Evolutionary conservation across 2,797 vertebrate genomes (phyloP).

Genomic region (Rhynchotus rufescens): DNA sequence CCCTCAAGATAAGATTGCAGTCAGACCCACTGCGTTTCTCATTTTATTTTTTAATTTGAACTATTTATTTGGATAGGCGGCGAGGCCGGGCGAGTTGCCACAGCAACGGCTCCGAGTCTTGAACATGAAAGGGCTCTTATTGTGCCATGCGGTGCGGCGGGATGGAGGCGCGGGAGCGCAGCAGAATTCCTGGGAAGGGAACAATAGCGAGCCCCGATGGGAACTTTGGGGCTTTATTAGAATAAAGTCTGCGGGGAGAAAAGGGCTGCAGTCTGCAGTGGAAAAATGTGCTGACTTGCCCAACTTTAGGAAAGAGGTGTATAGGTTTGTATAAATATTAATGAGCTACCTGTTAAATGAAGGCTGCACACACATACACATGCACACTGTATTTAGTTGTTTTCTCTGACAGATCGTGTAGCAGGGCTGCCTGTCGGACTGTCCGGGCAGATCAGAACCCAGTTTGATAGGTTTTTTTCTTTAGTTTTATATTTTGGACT

Average conservation of each 20-base stretch:
- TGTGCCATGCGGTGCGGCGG: conserved; percentile 51
- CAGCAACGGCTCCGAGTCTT: conserved; percentile 72
- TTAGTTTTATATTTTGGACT: neutral
- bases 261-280: neutral
- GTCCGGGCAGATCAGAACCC: neutral
- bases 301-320: neutral
- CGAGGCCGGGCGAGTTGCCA: conserved; percentile 67
- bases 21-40: conserved; percentile 9
- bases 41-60: conserved; percentile 18
- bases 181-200: conserved; percentile 63
- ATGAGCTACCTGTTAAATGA: neutral
- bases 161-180: conserved; percentile 62
- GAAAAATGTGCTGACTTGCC: conserved; percentile 1
- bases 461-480: neutral
- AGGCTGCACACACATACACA: neutral
- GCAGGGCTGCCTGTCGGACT: neutral
- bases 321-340: neutral
- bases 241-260: neutral
- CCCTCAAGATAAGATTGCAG: conserved; percentile 16
- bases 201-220: conserved; percentile 55
- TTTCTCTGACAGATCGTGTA: neutral
- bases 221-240: conserved; percentile 53
- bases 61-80: conserved; percentile 68
- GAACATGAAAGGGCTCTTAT: conserved; percentile 67
- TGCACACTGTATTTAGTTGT: neutral